These are phyloP conservation scores for Diogma glabrata DNA, from an alignment of 2,888 invertebrate species.

Conservation along the genomic window DNA sequence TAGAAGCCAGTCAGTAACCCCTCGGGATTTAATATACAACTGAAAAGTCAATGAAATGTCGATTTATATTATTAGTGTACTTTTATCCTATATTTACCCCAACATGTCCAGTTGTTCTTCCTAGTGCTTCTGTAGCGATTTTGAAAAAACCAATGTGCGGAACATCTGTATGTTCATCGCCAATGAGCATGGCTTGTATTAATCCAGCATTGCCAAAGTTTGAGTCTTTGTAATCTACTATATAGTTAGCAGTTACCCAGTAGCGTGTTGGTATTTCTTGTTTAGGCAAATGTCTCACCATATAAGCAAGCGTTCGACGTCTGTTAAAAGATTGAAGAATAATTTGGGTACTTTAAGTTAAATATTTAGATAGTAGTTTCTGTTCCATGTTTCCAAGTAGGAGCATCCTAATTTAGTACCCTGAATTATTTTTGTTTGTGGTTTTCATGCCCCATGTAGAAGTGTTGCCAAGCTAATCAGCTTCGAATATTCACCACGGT, in stretches of 20 bases:
- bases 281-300: slow-evolving; percentile 48
- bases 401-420: no score
- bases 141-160: slow-evolving; percentile 50
- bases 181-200: slow-evolving; percentile 49
- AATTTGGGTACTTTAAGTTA: no score
- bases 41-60: slow-evolving; percentile 25
- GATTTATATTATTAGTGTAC: background rate
- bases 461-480: no score
- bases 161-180: slow-evolving; percentile 50
- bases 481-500: no score
- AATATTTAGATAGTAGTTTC: no score
- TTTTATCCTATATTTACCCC: slow-evolving; percentile 29
- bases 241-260: slow-evolving; percentile 60
- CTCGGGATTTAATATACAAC: slow-evolving; percentile 46
- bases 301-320: slow-evolving; percentile 50
- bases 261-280: slow-evolving; percentile 43
- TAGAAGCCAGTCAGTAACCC: slow-evolving; percentile 38
- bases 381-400: no score
- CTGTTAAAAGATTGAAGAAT: slow-evolving; percentile 32
- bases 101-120: slow-evolving; percentile 45
- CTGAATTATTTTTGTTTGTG: no score
- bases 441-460: no score
- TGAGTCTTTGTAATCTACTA: slow-evolving; percentile 55
- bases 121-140: slow-evolving; percentile 44
- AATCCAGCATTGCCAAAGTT: slow-evolving; percentile 47